A percentile compares a stretch with the other conserved stretches of the same genome.
Evolutionary conservation across 2,888 invertebrate species (phyloP).

Genomic region (Cataglyphis rosenhaueri): DNA sequence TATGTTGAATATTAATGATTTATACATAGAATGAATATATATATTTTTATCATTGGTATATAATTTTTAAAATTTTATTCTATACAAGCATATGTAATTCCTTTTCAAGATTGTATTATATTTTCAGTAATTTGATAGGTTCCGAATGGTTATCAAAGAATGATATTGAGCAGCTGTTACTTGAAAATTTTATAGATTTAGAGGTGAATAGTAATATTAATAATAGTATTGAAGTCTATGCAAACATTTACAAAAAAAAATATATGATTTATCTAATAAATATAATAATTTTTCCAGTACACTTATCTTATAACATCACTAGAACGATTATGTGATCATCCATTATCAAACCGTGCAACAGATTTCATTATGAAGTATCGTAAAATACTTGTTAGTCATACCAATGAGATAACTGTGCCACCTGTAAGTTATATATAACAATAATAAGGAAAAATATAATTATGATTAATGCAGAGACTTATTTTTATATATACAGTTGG

Average conservation of each 20-base stretch:
- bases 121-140: conserved; percentile 86
- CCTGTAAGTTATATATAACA: conserved; percentile 82
- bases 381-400: conserved; percentile 88
- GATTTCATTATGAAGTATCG: conserved; percentile 92
- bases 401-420: conserved; percentile 88
- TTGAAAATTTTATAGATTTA: conserved; percentile 89
- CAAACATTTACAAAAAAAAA: neutral
- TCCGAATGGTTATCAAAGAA: conserved; percentile 90
- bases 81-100: neutral
- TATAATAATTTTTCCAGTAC: conserved; percentile 86
- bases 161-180: conserved; percentile 88
- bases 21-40: neutral
- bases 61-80: neutral
- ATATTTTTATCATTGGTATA: neutral
- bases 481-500: conserved; percentile 85
- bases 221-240: neutral
- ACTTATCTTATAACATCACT: conserved; percentile 90
- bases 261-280: conserved; percentile 16
- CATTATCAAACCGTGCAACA: conserved; percentile 90
- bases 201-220: conserved; percentile 84
- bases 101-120: conserved; percentile 42
- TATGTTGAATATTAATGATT: conserved; percentile 81
- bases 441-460: conserved; percentile 26
- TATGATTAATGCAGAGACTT: conserved; percentile 9
- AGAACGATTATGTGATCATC: conserved; percentile 90